Conservation (phyloP, 53 echinoderm and acorn worm genomes). For the Holothuria scabra region DNA sequence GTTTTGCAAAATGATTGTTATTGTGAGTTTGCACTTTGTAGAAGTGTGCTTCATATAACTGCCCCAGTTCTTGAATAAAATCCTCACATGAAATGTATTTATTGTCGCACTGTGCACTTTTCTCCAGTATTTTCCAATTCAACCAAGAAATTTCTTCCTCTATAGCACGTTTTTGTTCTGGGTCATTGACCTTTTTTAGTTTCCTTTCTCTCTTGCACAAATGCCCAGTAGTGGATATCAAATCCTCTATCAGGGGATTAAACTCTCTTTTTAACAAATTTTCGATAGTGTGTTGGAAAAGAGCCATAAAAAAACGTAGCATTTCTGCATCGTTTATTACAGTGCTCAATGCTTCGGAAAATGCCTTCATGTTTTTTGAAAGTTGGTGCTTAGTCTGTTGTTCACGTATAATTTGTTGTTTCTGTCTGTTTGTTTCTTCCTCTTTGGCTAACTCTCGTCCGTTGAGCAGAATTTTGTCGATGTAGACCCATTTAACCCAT, state of each 20-base stretch:
- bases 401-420: neutral
- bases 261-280: neutral
- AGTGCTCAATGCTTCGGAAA: neutral
- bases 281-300: neutral
- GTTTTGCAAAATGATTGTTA: neutral
- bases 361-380: too few species aligned
- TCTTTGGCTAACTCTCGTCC: neutral
- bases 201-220: neutral
- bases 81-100: neutral
- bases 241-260: neutral
- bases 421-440: neutral
- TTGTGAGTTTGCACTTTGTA: too few species aligned
- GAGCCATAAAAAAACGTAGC: neutral
- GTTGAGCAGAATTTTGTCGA: neutral
- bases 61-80: constrained; percentile 2
- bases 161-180: neutral
- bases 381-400: too few species aligned
- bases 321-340: neutral
- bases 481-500: neutral
- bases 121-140: neutral
- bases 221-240: neutral
- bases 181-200: neutral
- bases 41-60: neutral
- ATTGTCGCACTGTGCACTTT: neutral
- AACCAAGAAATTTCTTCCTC: neutral